phyloP scores from a whole-genome alignment of 2,113 vertebrate species.

The Gallinago jamesoni region DNA sequence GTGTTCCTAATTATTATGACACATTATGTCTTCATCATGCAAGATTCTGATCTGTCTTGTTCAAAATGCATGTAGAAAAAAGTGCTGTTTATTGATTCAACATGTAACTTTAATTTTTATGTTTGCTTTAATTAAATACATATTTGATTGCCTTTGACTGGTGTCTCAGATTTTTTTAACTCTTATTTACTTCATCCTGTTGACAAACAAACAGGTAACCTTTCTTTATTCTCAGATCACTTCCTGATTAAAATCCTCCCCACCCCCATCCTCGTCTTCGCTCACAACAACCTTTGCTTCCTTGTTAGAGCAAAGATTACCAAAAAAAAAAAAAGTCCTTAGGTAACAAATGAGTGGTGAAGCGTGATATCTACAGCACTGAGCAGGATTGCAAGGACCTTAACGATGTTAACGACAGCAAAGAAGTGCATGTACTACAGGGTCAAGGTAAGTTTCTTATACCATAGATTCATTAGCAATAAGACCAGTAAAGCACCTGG shows the following conservation, averaged over 20 bases:
- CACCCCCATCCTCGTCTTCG: background rate
- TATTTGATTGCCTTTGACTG: constrained; percentile 86
- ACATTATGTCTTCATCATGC: constrained; percentile 98
- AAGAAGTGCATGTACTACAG: background rate
- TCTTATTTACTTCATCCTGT: constrained; percentile 83
- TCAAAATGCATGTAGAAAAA: constrained; percentile 87
- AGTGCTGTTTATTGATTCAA: constrained; percentile 88
- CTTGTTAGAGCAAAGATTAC: constrained; percentile 55
- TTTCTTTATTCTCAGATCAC: constrained; percentile 69
- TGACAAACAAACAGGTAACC: constrained; percentile 89
- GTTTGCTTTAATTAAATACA: constrained; percentile 89
- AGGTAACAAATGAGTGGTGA: background rate
- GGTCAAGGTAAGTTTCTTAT: constrained; percentile 29
- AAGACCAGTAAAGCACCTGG: background rate
- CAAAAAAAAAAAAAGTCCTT: constrained; percentile 26
- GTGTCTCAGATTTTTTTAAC: constrained; percentile 73
- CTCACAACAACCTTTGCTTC: constrained; percentile 51
- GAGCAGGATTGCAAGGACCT: background rate
- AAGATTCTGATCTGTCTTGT: constrained; percentile 94
- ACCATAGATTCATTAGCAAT: background rate
- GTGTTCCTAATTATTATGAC: constrained; percentile 97
- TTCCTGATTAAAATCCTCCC: constrained; percentile 37
- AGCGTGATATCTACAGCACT: background rate
- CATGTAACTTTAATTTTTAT: constrained; percentile 89
- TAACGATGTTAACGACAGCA: background rate